Evolutionary conservation across 2,888 invertebrate species (phyloP).

Genomic region (Apodemia mormo): DNA sequence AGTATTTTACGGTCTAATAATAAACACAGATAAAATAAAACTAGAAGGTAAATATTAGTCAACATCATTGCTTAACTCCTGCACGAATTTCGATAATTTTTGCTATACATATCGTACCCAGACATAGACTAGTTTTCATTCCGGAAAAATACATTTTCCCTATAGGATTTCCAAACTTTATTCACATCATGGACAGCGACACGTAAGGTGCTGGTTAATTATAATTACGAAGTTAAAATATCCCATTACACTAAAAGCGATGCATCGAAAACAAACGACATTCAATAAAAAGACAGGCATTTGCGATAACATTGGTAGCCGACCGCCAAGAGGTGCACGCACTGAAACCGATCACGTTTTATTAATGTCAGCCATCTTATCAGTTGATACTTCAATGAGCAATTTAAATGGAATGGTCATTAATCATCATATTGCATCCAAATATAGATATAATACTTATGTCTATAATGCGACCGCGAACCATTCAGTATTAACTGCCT

Average conservation of each 20-base stretch:
- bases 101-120: too few species aligned
- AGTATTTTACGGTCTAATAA: too few species aligned
- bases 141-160: too few species aligned
- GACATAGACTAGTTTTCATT: too few species aligned
- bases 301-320: constrained; percentile 33
- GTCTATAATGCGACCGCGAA: constrained; percentile 5
- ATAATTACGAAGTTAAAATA: neutral
- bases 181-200: too few species aligned
- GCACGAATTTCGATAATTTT: too few species aligned
- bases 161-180: too few species aligned
- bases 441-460: constrained; percentile 15
- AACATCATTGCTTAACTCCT: too few species aligned
- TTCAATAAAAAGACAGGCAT: constrained; percentile 28
- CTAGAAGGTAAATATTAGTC: too few species aligned
- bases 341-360: constrained; percentile 31
- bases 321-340: constrained; percentile 26
- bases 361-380: constrained; percentile 36
- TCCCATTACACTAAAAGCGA: constrained; percentile 1
- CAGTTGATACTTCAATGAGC: constrained; percentile 33
- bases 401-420: constrained; percentile 29
- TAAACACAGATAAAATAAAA: too few species aligned
- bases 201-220: neutral
- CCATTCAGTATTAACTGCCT: constrained; percentile 4
- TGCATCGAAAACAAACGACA: constrained; percentile 25
- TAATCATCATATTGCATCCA: constrained; percentile 25